Percentiles rank a stretch among this genome's conserved stretches.
Evolutionary conservation across 1,140 invertebrate genomes (phyloP).

Genomic region (Tetramorium parvispinum): DNA sequence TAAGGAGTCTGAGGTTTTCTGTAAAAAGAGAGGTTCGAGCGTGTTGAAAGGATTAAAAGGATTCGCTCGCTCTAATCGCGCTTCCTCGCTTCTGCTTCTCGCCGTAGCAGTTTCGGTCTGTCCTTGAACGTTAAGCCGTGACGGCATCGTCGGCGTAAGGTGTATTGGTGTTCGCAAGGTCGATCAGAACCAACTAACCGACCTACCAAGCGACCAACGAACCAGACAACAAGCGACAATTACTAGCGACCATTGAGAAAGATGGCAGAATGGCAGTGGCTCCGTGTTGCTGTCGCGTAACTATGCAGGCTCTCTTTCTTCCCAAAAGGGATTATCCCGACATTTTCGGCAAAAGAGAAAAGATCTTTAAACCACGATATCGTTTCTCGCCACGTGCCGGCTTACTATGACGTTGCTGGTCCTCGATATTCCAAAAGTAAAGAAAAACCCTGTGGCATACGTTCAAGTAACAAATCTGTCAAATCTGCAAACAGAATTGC

Average conservation of each 20-base stretch:
- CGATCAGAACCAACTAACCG: not conserved
- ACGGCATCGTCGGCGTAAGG: not conserved
- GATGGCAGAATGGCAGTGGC: not conserved
- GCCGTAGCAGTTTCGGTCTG: not conserved
- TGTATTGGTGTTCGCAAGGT: not conserved
- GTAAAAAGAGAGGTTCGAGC: not conserved
- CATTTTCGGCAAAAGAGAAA: slow-evolving; percentile 20
- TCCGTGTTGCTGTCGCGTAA: slow-evolving; percentile 63
- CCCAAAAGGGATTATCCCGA: not conserved
- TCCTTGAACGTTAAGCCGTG: not conserved
- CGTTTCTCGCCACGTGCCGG: slow-evolving; percentile 33
- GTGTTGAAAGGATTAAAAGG: not conserved
- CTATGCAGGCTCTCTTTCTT: not conserved
- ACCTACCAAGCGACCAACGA: not conserved
- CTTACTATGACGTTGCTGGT: not conserved
- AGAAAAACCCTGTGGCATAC: not conserved
- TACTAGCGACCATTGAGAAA: not conserved
- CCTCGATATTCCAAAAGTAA: not conserved
- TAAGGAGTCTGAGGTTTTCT: not conserved
- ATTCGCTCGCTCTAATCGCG: not conserved
- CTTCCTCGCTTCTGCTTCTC: not conserved
- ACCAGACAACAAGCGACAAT: not conserved
- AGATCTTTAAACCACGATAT: slow-evolving; percentile 14
- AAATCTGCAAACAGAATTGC: not conserved
- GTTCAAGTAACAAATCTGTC: not conserved